These are phyloP conservation scores for Littorina saxatilis DNA, from an alignment of 1,140 invertebrate genomes.

Conservation along the genomic window DNA sequence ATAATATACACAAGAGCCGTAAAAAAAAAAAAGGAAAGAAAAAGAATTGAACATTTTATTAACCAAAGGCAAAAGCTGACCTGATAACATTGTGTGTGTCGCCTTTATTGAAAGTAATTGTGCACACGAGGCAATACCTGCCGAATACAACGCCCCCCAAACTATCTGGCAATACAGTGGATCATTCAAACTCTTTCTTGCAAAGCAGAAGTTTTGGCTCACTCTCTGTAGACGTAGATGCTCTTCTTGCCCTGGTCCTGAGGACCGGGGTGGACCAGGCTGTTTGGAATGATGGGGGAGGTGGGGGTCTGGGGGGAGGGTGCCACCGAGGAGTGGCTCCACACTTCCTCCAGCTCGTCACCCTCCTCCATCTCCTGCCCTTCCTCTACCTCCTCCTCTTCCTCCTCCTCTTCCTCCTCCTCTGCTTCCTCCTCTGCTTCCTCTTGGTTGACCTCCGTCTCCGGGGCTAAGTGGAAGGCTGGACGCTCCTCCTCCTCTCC, in stretches of 20 bases:
- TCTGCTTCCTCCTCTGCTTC: slow-evolving; percentile 16
- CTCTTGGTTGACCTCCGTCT: not conserved
- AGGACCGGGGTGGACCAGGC: slow-evolving; percentile 50
- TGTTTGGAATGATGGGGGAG: slow-evolving; percentile 45
- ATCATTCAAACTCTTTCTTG: no score
- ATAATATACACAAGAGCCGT: no score
- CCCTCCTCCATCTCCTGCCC: slow-evolving; percentile 22
- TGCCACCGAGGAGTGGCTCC: slow-evolving; percentile 41
- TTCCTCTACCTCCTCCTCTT: slow-evolving; percentile 25
- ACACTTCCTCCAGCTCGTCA: slow-evolving; percentile 35
- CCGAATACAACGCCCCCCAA: no score
- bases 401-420: slow-evolving; percentile 29
- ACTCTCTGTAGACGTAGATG: slow-evolving; percentile 75
- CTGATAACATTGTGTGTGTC: no score
- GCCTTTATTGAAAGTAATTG: no score
- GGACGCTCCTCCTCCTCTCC: slow-evolving; percentile 33
- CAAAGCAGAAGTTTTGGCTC: slow-evolving; percentile 44
- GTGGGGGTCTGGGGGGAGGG: slow-evolving; percentile 8
- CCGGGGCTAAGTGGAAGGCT: not conserved
- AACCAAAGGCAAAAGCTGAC: no score
- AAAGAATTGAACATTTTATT: no score
- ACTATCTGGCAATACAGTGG: no score
- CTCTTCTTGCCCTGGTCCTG: slow-evolving; percentile 57
- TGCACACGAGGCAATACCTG: no score
- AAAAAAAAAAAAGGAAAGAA: no score